Base-by-base conservation (phyloP, 2,797 vertebrate genomes). In the Spinus pinus region DNA sequence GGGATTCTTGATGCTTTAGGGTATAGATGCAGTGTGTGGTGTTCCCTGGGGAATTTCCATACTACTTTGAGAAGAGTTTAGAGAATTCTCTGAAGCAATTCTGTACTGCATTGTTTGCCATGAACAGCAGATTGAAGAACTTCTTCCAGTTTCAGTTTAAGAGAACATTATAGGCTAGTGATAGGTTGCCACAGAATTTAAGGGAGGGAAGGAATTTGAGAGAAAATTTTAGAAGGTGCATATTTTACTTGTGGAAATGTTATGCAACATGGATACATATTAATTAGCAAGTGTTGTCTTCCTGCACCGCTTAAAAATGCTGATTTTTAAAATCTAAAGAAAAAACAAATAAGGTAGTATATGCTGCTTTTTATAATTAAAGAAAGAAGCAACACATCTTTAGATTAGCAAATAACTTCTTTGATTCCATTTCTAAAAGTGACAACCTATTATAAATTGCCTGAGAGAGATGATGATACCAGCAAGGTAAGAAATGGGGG, bases 221-320 rank as follows among this genome's bases (percentile, higher is more conserved):
- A 60, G 46, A 58, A 82, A 74, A 58, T 41, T 39, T 51, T 28
- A 74, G 41, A 35, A 53, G 27, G 24, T 12, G 35, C 64, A 4
- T 58, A 58, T 62, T 65, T 81, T 57, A 8, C 46, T 14, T 42
- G 19, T 4, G 8, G 7, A 44, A 67, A 79, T 9, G 11, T 84
- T 66, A 64, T 46, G 33, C 0, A 0, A 19, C 30, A 35, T 16
- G 7, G 37, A 28, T 65, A 61, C 12, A 19, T 14, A 53, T 46
- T 66, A 66, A 81, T 70, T 57, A 50, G 13, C n/a, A 61, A 75
- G 9, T 33, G 21, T 24, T 84, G 20, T 46, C 60, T 66, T 89
- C 46, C 41, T 72, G 13, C 7, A 10, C 62, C 54, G 39, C 30
- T 58, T 82, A 24, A 61, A 93, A 87, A 70, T 42, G 30, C 39